phyloP scores from a whole-genome alignment of 2,113 vertebrate species.

The Herpetotheres cachinnans region DNA sequence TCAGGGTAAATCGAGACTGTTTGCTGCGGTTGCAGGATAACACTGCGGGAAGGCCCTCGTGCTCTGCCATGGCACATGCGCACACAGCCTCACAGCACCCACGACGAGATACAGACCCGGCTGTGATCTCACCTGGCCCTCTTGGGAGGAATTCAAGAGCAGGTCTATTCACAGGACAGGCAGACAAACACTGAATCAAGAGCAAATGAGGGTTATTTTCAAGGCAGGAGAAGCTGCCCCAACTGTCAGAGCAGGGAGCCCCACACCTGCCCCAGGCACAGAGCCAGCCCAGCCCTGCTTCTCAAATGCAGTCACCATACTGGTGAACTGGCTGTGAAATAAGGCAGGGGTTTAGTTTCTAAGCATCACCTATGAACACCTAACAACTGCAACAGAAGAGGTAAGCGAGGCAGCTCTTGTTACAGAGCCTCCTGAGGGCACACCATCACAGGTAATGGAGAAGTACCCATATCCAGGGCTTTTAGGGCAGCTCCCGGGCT shows the following conservation, averaged over 20 bases:
- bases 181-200: neutral
- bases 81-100: neutral
- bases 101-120: accelerated
- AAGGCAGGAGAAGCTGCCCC: neutral
- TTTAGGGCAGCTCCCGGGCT: neutral
- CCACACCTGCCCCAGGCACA: neutral
- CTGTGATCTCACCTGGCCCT: neutral
- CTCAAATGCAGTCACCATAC: accelerated
- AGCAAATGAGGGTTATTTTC: neutral
- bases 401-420: neutral
- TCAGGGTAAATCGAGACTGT: neutral
- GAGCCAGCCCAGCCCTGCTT: neutral
- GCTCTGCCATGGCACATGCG: neutral
- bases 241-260: neutral
- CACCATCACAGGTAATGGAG: neutral
- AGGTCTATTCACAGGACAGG: neutral
- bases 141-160: neutral
- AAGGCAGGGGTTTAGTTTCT: no score
- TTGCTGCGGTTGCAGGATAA: neutral
- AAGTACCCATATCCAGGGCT: accelerated
- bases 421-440: neutral
- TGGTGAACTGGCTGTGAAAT: neutral
- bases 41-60: accelerated
- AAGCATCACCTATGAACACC: neutral
- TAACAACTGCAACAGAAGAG: neutral